A percentile compares a stretch with the other conserved stretches of the same genome.
Conservation (phyloP, 2,888 invertebrate genomes). For the Limnephilus rhombicus region DNA sequence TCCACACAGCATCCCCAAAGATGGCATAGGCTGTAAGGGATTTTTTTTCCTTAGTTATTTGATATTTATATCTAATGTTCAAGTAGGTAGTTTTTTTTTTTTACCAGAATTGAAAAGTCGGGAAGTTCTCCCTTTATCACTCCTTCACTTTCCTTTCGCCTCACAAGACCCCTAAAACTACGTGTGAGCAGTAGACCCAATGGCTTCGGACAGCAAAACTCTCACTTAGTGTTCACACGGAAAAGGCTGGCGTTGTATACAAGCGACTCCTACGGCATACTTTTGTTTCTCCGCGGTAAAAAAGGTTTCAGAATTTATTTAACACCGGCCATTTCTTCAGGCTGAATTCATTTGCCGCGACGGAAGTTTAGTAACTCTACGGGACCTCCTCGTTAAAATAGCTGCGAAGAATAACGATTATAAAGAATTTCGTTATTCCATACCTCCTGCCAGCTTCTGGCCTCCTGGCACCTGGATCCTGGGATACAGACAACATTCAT, state of each 20-base stretch:
- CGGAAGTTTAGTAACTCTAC: slow-evolving; percentile 7
- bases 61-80: too few relatives aligned
- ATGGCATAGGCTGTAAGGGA: too few relatives aligned
- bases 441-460: background rate
- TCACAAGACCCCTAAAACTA: background rate
- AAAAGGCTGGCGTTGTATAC: background rate
- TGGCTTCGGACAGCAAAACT: background rate
- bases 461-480: background rate
- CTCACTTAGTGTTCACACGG: background rate
- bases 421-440: slow-evolving; percentile 19
- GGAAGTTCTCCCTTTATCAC: too few relatives aligned
- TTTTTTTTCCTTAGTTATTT: too few relatives aligned
- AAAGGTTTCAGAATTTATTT: background rate
- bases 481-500: background rate
- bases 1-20: too few relatives aligned
- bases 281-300: background rate
- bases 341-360: background rate
- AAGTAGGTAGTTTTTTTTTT: background rate
- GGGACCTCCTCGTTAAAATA: slow-evolving; percentile 35
- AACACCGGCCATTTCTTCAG: background rate
- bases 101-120: too few relatives aligned
- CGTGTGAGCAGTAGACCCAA: background rate
- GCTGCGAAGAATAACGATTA: slow-evolving; percentile 3
- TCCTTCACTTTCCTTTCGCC: background rate
- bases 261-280: background rate